phyloP scores from a whole-genome alignment of 2,797 vertebrate species.

The Oreortyx pictus region DNA sequence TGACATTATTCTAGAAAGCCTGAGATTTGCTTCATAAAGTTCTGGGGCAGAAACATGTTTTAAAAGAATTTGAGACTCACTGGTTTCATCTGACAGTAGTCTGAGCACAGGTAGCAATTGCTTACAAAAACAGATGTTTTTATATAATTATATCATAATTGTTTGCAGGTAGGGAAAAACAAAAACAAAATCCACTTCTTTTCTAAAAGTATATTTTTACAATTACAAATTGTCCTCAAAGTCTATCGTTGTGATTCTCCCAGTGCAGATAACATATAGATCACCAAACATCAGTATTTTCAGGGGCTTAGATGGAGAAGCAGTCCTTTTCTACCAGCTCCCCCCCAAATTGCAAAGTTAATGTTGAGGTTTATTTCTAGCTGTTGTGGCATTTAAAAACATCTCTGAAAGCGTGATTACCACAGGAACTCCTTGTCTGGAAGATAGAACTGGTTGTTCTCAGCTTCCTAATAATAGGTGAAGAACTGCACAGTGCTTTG shows the following conservation, averaged over 20 bases:
- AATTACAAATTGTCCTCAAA: neutral
- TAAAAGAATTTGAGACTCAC: neutral
- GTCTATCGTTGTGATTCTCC: neutral
- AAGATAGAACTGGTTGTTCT: neutral
- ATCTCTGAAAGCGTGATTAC: neutral
- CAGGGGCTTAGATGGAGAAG: neutral
- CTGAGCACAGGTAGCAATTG: neutral
- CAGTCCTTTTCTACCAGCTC: neutral
- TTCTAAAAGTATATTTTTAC: neutral
- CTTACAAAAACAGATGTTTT: conserved; percentile 26
- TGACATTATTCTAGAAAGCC: neutral
- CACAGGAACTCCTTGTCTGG: neutral
- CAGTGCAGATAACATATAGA: neutral
- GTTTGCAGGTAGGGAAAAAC: neutral
- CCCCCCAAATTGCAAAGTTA: neutral
- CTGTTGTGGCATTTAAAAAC: neutral
- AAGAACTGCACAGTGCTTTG: neutral
- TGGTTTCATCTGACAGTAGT: conserved; percentile 25
- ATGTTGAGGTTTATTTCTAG: neutral
- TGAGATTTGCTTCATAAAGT: conserved; percentile 10
- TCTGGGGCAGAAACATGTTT: neutral
- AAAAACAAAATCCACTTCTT: neutral
- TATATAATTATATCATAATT: neutral
- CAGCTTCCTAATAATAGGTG: neutral
- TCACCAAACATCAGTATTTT: neutral